Evolutionary conservation across 2,797 vertebrate species (phyloP).

Genomic region (Moxostoma hubbsi): DNA sequence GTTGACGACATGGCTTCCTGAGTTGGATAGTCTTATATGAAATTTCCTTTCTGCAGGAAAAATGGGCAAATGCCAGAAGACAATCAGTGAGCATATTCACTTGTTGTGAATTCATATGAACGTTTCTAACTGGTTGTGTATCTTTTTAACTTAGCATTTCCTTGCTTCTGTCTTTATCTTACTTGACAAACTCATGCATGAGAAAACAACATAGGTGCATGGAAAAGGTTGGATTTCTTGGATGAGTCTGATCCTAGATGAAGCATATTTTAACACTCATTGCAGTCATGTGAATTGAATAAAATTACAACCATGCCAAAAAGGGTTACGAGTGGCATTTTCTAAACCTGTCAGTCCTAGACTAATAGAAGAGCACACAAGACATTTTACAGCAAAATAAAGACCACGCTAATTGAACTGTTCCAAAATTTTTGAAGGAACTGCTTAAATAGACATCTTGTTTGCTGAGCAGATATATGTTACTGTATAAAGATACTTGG

Average conservation of each 20-base stretch:
- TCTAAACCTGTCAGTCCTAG: constrained; percentile 45
- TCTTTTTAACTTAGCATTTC: background rate
- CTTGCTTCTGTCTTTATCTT: background rate
- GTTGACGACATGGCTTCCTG: constrained; percentile 29
- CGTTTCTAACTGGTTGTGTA: background rate
- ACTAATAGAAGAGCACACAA: constrained; percentile 58
- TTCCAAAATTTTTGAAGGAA: background rate
- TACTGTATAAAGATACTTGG: background rate
- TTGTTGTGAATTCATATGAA: background rate
- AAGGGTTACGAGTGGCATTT: background rate
- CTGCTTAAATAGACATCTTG: background rate
- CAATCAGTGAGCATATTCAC: background rate
- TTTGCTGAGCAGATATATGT: background rate
- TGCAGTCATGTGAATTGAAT: constrained; percentile 63
- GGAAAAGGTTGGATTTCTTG: background rate
- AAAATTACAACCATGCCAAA: constrained; percentile 24
- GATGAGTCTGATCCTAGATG: background rate
- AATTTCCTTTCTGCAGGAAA: constrained; percentile 11
- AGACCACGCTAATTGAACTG: background rate
- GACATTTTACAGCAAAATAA: background rate
- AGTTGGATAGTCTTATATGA: background rate
- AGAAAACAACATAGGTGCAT: no score
- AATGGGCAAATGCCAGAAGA: constrained; percentile 2
- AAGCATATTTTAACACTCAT: constrained; percentile 39
- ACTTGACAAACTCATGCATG: no score